Evolutionary conservation across 1,140 invertebrate genomes (phyloP).

Genomic region (Aphaenogaster floridana): DNA sequence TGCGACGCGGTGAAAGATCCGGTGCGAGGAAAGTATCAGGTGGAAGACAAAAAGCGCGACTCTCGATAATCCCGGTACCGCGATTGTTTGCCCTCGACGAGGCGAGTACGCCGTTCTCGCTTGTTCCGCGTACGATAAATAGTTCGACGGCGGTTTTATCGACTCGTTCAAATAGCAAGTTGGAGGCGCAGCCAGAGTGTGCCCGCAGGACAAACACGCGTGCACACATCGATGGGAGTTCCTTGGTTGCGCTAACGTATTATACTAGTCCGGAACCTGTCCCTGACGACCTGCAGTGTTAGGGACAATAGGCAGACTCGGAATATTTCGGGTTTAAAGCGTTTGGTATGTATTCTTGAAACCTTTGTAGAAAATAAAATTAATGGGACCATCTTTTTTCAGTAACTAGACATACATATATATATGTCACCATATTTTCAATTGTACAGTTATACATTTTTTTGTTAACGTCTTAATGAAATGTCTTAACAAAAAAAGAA

Average conservation of each 20-base stretch:
- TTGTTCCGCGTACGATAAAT: conserved; percentile 78
- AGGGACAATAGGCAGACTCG: neutral
- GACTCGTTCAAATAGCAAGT: conserved; percentile 80
- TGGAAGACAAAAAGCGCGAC: conserved; percentile 48
- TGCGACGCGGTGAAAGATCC: conserved; percentile 13
- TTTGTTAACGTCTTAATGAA: neutral
- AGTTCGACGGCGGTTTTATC: conserved; percentile 79
- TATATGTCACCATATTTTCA: neutral
- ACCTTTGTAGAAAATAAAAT: neutral
- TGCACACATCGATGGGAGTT: conserved; percentile 68
- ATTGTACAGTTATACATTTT: neutral
- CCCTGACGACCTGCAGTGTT: conserved; percentile 46
- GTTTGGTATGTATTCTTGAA: neutral
- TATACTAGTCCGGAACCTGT: conserved; percentile 60
- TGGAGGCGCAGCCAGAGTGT: conserved; percentile 71
- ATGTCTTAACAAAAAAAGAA: neutral
- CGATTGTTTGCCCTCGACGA: conserved; percentile 65
- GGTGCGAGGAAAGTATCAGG: conserved; percentile 4
- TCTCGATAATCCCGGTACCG: conserved; percentile 74
- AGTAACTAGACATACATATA: neutral
- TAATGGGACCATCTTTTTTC: neutral
- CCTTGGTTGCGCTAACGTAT: conserved; percentile 30
- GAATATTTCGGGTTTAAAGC: neutral
- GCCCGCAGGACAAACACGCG: conserved; percentile 75
- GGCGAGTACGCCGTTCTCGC: neutral